Evolutionary conservation across 2,888 invertebrate genomes (phyloP), one percentile per base, ranked within the genome.

Genomic region (Rutpela maculata): DNA sequence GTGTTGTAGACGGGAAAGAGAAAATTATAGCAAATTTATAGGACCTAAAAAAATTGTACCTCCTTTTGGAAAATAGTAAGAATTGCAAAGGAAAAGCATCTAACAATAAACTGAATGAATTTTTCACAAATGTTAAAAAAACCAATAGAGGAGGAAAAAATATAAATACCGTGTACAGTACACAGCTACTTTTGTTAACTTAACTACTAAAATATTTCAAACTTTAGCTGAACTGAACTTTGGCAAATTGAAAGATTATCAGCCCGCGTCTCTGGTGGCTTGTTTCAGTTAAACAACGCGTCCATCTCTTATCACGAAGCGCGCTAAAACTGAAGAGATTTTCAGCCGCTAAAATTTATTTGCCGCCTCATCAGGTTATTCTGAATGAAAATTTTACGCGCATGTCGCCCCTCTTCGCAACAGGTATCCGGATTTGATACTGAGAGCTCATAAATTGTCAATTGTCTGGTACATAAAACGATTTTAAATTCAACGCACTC

Each of bases 301-400:
- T 67, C 66, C 43, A n/a, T 60, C 43, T 59, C 31, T 38, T n/a
- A 57, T 63, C 71, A 75, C 57, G 67, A 59, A 63, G 43, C 75
- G 79, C 77, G 77, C 77, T 75, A 75, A 77, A 77, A 79, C 79
- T 79, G 77, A 75, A 75, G 66, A 65, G 69, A 69, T 35, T 79
- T 79, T 75, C 79, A 70, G 73, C 66, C 15, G 62, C 43, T 71
- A 62, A 75, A 79, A 77, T 76, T 74, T 77, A 78, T 78, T 78
- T 75, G 74, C 60, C 66, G 70, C 59, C 71, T 63, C 76, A 74
- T 74, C 74, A 71, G 67, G 55, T 59, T 17, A 26, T 62, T 57
- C 60, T 77, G 73, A 79, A 79, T 79, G 79, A 75, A 77, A 77
- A 75, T 75, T 38, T 73, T 19, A 31, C 60, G 70, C 70, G 60